phyloP scores from a whole-genome alignment of 1,140 invertebrate species.

The Araneus ventricosus region DNA sequence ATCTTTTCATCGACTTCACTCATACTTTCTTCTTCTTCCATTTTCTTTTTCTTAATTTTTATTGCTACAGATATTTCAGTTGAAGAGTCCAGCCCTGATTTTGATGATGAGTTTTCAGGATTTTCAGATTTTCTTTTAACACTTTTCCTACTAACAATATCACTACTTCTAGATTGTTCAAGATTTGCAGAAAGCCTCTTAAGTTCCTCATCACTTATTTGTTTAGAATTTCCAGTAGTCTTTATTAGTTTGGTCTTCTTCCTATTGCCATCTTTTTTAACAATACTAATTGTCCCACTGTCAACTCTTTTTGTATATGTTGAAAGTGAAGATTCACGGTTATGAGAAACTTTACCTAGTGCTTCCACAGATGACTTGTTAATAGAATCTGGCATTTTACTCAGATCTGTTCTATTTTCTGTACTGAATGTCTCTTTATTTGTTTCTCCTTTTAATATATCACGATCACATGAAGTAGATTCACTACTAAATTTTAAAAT shows the following conservation, averaged over 20 bases:
- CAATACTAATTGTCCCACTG: neutral
- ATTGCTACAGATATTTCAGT: neutral
- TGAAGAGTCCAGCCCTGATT: neutral
- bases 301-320: neutral
- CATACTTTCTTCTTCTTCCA: neutral
- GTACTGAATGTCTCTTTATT: neutral
- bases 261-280: conserved; percentile 16
- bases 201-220: neutral
- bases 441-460: neutral
- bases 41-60: neutral
- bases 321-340: neutral
- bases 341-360: neutral
- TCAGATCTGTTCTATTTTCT: neutral
- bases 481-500: neutral
- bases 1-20: neutral
- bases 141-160: neutral
- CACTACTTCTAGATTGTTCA: neutral
- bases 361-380: neutral
- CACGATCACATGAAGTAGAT: neutral
- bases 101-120: neutral
- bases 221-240: neutral
- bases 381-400: neutral
- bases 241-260: neutral
- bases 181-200: neutral
- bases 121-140: neutral